Evolutionary conservation across 2,797 vertebrate species (phyloP).

Genomic region (Neostethus bicornis): DNA sequence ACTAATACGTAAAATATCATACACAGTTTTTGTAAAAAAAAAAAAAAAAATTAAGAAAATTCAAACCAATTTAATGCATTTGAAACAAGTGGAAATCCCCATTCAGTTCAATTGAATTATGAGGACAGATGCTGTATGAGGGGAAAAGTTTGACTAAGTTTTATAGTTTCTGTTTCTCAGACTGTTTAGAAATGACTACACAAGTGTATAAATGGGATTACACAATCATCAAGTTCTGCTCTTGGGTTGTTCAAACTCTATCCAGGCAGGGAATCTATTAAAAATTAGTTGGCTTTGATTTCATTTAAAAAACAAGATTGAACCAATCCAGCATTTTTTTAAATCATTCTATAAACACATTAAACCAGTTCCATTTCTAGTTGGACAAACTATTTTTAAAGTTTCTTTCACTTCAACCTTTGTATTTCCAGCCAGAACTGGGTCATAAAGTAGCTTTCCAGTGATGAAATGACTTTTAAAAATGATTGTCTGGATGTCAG

Average conservation of each 20-base stretch:
- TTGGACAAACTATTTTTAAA: neutral
- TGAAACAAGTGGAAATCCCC: no score
- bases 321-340: no score
- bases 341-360: neutral
- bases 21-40: no score
- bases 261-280: neutral
- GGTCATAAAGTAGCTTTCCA: neutral
- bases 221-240: neutral
- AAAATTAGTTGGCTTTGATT: neutral
- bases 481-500: slow-evolving; percentile 20
- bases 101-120: no score
- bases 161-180: no score
- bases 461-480: slow-evolving; percentile 6
- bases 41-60: no score
- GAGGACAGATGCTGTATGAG: no score
- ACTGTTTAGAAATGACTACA: no score
- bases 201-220: no score
- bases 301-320: neutral
- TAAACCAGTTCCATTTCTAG: neutral
- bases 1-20: no score
- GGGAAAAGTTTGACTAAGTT: no score
- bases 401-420: neutral
- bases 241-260: neutral
- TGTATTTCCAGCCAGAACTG: neutral
- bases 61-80: no score